These are phyloP conservation scores for Apostichopus japonicus DNA, from an alignment of 35 echinoderm and acorn worm genomes.

Conservation along the genomic window DNA sequence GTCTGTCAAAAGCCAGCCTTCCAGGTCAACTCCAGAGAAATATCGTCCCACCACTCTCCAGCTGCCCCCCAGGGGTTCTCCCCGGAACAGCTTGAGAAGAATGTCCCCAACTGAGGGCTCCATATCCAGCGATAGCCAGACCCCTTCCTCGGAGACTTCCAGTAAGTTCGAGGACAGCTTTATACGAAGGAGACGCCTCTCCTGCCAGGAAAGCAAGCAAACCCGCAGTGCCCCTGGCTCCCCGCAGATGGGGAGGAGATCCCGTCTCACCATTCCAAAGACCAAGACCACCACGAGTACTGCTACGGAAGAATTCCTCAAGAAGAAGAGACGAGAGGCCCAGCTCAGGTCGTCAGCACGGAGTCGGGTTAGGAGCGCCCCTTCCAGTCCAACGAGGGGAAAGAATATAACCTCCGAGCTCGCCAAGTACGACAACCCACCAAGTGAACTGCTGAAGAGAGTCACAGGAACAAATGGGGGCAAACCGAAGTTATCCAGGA, in stretches of 20 bases:
- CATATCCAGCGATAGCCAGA: slow-evolving; percentile 49
- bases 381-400: slow-evolving; percentile 79
- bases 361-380: slow-evolving; percentile 64
- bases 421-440: slow-evolving; percentile 33
- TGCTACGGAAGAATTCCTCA: slow-evolving; percentile 79
- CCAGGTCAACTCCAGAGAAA: neutral
- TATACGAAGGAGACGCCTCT: neutral
- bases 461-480: slow-evolving; percentile 14
- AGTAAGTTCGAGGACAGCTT: slow-evolving; percentile 48
- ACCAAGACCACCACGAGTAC: slow-evolving; percentile 7
- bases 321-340: slow-evolving; percentile 56
- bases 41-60: slow-evolving; percentile 52
- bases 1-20: slow-evolving; percentile 53
- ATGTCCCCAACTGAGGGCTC: slow-evolving; percentile 39
- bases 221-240: slow-evolving; percentile 38
- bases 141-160: slow-evolving; percentile 48
- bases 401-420: slow-evolving; percentile 39
- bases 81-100: slow-evolving; percentile 8
- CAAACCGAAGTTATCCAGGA: slow-evolving; percentile 13
- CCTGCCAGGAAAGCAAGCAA: neutral
- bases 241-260: slow-evolving; percentile 13
- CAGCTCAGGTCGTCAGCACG: neutral
- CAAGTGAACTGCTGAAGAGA: slow-evolving; percentile 36
- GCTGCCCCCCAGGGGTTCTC: slow-evolving; percentile 31
- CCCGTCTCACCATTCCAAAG: slow-evolving; percentile 44